Evolutionary conservation across 2,113 vertebrate species (phyloP).

Genomic region (Poicephalus meyeri): DNA sequence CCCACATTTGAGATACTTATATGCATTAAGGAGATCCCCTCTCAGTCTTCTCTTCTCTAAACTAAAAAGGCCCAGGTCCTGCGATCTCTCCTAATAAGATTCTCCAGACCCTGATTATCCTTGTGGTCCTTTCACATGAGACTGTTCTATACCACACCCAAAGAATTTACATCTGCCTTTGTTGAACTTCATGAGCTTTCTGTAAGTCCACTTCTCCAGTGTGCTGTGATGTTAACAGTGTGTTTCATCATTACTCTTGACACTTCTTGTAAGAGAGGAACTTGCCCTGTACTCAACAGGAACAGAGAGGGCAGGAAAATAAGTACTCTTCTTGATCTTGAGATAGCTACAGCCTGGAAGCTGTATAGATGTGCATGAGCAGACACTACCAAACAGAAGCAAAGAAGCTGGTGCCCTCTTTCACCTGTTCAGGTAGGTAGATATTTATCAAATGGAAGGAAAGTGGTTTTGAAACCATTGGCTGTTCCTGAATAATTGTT

Average conservation of each 20-base stretch:
- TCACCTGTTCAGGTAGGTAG: not conserved
- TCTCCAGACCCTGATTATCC: not conserved
- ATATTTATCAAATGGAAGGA: not conserved
- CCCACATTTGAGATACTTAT: not conserved
- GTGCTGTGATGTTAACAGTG: not conserved
- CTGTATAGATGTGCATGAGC: not conserved
- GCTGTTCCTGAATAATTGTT: not conserved
- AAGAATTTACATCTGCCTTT: not conserved
- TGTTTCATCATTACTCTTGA: not conserved
- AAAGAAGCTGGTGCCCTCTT: not conserved
- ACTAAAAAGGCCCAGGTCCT: not conserved
- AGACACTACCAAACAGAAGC: not conserved
- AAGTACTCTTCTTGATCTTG: not conserved
- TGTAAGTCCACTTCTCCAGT: not conserved
- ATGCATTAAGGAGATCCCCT: not conserved
- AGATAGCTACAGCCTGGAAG: not conserved
- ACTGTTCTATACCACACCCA: not conserved
- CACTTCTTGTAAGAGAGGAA: not conserved
- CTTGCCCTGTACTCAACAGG: fast-evolving
- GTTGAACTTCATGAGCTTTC: not conserved
- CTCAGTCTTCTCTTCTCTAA: not conserved
- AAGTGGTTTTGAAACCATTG: not conserved
- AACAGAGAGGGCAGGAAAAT: not conserved
- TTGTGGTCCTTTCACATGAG: not conserved
- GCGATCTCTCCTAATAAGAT: not conserved